Evolutionary conservation across 2,113 vertebrate species (phyloP), one percentile per base, ranked within the genome.

Genomic region (Hyperopisus bebe): DNA sequence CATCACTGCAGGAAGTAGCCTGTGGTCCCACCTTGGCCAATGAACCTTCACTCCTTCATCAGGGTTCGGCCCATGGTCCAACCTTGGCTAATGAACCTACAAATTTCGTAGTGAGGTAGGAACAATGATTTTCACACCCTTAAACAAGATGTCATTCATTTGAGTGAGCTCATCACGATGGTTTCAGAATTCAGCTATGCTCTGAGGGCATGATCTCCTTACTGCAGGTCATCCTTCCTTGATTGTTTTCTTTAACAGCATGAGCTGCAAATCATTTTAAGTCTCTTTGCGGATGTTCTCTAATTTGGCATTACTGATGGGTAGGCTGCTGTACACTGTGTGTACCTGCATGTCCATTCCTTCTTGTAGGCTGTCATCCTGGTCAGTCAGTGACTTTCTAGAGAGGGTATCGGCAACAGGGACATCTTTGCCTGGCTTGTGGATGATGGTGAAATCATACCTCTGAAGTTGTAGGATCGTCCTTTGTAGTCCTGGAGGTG

Each of bases 291-390:
- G 5, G n/a, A 66, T 66, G 19, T 66, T 10, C 62, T 66, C 62
- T 27, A 66, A 66, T 66, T 66, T 66, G 19, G 21, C 19, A 48
- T 91, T 86, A 42, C 88, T 89, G 13, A 91, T 85, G 6, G 85
- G 74, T 53, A 89, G 2, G 46, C 0, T 89, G 4, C 62, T 88
- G 5, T 70, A 53, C 1, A 91, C 31, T 0, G 50, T 89, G 7
- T 90, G 83, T 2, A 91, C 89, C 50, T 91, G 89, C 13, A 88
- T 86, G 10, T 91, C 88, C 90, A 91, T 91, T 0, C 48, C 91
- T 21, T 92, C 89, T 15, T 10, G 89, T 17, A 90, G 47, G 21
- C 70, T 88, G 21, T 53, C 4, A 0, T 89, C 77, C 6, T 51
- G 48, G 74, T 88, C 62, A 19, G 51, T 5, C 4, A 89, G n/a